phyloP scores from a whole-genome alignment of 37 sponge, comb jelly and placozoan genomes.

The Sycon ciliatum region DNA sequence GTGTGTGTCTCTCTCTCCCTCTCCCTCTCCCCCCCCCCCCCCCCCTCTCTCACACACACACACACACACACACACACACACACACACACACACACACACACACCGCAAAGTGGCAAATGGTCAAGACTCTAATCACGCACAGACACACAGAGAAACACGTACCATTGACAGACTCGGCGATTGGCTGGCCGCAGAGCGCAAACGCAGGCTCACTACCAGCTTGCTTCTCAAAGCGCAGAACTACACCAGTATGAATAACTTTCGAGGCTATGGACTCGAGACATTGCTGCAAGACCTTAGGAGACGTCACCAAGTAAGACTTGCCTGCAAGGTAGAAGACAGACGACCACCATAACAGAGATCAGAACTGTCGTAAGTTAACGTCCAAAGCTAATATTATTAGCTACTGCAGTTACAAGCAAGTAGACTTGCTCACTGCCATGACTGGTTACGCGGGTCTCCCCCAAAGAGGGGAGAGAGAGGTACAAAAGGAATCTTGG shows the following conservation, averaged over 20 bases:
- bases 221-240: conserved; percentile 73
- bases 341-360: no score
- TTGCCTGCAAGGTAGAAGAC: conserved; percentile 15
- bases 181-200: neutral
- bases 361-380: no score
- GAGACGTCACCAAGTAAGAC: conserved; percentile 63
- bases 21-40: neutral
- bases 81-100: conserved; percentile 1
- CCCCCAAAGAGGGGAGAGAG: no score
- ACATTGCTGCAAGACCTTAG: conserved; percentile 67
- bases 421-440: no score
- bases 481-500: no score
- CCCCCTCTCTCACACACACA: neutral
- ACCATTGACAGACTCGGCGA: conserved; percentile 8
- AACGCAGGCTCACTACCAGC: no score
- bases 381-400: no score
- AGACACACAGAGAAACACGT: neutral
- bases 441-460: no score
- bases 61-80: conserved; percentile 2
- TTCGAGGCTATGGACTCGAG: conserved; percentile 88
- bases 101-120: neutral
- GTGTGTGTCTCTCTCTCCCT: no score
- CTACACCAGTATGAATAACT: conserved; percentile 89
- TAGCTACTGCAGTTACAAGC: no score
- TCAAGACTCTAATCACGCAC: neutral